phyloP scores from a whole-genome alignment of 2,113 vertebrate species.

The Hylia prasina region DNA sequence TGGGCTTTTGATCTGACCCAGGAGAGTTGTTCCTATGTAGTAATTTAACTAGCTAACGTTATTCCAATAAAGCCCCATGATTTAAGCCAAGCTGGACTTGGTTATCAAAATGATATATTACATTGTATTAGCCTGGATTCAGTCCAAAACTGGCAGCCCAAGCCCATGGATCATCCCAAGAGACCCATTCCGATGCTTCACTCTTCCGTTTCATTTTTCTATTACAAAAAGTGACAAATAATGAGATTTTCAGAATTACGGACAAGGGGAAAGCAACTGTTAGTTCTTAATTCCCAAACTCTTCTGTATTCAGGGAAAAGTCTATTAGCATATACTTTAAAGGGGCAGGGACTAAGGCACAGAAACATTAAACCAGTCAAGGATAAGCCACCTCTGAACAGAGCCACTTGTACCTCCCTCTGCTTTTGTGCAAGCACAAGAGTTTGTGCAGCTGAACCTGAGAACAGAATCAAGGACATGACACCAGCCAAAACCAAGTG shows the following conservation, averaged over 20 bases:
- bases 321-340: background rate
- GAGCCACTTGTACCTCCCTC: background rate
- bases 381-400: background rate
- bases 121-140: background rate
- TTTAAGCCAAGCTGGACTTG: background rate
- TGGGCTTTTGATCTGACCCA: background rate
- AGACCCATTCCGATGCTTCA: background rate
- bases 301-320: background rate
- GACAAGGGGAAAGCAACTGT: background rate
- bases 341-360: background rate
- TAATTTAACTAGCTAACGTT: background rate
- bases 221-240: background rate
- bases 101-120: background rate
- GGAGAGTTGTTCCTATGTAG: background rate
- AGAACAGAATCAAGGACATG: background rate
- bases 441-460: background rate
- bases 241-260: background rate
- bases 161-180: accelerated
- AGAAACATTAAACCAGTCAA: background rate
- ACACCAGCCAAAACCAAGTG: background rate
- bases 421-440: background rate
- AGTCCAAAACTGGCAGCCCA: background rate
- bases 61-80: background rate
- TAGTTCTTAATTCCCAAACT: background rate
- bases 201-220: background rate